Base-by-base conservation (phyloP, 2,113 vertebrate genomes). In the Illadopsis cleaveri region DNA sequence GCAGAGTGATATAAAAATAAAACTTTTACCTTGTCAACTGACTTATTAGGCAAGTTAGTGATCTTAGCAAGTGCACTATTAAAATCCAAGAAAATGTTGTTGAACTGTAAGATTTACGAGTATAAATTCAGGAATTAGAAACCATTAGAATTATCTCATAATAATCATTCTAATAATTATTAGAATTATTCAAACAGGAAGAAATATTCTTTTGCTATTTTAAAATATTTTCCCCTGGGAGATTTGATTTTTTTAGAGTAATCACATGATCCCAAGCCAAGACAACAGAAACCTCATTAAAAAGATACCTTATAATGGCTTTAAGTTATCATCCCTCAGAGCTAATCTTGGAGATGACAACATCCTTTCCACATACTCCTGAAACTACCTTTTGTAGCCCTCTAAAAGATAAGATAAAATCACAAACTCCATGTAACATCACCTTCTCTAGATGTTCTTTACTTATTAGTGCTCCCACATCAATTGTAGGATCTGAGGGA, bases 371-470 rank as follows among this genome's bases (percentile, higher is more conserved):
- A 70, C 7, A 70, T 2, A 83, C 10, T 15, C 31, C 56, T 79
- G 44, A 81, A 87, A 64, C 17, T n/a, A 87, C 18, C 19, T 70
- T 70, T 35, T 37, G 11, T 18, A 89, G 38, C 30, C 38, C 50
- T 70, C 66, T 73, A 51, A 71, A 75, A 45, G 15, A 65, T 48
- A 11, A 82, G 21, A 57, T 16, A 14, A 89, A 47, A 42, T 54
- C 45, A 50, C 2, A 78, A 89, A 47, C 40, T 44, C 47, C 27
- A 35, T 3, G 7, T 70, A 57, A 54, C 50, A 89, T 95, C 82
- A 99, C 99, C 98, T 99, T 99, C 96, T 99, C 97, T 93, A 99
- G 94, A 96, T 99, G 99, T 35, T 99, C 98, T 98, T 98, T 99
- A 97, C 99, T 99, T 96, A 99, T 99, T 84, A 99, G 98, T 2